These are phyloP conservation scores for Argentina silus DNA, from an alignment of 2,797 vertebrate species.

Conservation along the genomic window DNA sequence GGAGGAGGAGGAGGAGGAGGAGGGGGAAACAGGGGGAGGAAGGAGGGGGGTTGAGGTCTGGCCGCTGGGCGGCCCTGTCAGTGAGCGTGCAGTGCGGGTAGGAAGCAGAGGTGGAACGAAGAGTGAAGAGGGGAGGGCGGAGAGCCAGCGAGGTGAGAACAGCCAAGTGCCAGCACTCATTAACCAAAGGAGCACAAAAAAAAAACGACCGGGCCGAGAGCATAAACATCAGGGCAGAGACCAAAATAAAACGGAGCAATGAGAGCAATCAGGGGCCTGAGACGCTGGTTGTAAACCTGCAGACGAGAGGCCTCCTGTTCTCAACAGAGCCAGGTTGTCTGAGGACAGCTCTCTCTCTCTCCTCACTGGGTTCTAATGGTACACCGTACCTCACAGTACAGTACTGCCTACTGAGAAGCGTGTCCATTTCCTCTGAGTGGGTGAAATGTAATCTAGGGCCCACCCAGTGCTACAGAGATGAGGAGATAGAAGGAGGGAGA, in stretches of 20 bases:
- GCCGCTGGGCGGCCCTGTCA: no score
- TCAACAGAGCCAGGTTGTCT: not conserved
- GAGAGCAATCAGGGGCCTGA: slow-evolving; percentile 21
- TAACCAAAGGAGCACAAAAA: slow-evolving; percentile 47
- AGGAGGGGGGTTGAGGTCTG: not conserved
- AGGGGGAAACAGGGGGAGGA: not conserved
- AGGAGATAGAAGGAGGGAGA: slow-evolving; percentile 18
- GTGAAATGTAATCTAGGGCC: slow-evolving; percentile 67
- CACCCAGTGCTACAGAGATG: slow-evolving; percentile 33
- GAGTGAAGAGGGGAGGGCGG: slow-evolving; percentile 2
- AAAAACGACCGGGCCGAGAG: slow-evolving; percentile 27
- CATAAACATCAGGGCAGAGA: slow-evolving; percentile 30
- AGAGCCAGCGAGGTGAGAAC: slow-evolving; percentile 17
- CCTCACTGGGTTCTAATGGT: slow-evolving; percentile 4
- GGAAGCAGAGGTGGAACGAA: slow-evolving; percentile 3
- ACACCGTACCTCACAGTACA: slow-evolving; percentile 7
- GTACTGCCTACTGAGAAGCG: slow-evolving; percentile 55
- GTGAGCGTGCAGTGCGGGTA: slow-evolving; percentile 4
- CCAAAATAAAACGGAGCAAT: slow-evolving; percentile 39
- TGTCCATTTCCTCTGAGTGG: slow-evolving; percentile 74
- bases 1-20: not conserved
- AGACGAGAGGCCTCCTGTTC: not conserved
- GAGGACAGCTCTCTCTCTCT: no score
- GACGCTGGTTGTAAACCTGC: slow-evolving; percentile 5
- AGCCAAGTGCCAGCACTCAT: slow-evolving; percentile 53